Conservation (phyloP, 2,113 vertebrate genomes). For the Sinocyclocheilus grahami region DNA sequence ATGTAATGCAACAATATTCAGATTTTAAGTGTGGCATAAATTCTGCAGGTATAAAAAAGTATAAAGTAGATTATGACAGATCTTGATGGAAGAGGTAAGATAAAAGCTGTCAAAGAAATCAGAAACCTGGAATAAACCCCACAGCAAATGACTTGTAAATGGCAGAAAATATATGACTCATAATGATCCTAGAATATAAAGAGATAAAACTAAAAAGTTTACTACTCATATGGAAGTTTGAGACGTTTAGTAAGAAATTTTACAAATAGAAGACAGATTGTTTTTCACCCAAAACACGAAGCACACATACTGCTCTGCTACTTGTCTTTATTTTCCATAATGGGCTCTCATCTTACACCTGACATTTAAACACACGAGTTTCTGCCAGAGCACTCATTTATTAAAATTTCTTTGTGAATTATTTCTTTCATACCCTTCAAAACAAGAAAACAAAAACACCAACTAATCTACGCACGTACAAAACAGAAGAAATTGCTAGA, state of each 20-base stretch:
- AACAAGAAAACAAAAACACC: not conserved
- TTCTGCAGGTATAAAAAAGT: not conserved
- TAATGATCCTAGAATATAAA: not conserved
- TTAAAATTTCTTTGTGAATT: not conserved
- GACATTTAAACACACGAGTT: conserved; percentile 18
- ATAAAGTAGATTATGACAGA: not conserved
- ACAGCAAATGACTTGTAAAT: not conserved
- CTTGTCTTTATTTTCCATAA: conserved; percentile 44
- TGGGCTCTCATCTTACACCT: conserved; percentile 10
- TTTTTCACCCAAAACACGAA: conserved; percentile 9
- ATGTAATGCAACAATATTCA: not conserved
- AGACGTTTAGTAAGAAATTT: conserved; percentile 14
- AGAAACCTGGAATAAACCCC: not conserved
- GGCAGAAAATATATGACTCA: not conserved
- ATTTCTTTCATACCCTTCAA: not conserved
- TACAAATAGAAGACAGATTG: conserved; percentile 10
- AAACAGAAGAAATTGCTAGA: not conserved
- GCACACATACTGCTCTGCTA: conserved; percentile 7
- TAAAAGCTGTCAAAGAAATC: not conserved
- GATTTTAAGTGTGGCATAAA: not conserved
- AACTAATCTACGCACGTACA: not conserved
- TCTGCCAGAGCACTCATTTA: conserved; percentile 34
- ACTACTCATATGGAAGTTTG: not conserved
- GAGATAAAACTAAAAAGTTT: not conserved
- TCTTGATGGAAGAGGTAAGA: not conserved